Conservation (phyloP, 2,797 vertebrate genomes). For the Parauchenoglanis ngamensis region DNA sequence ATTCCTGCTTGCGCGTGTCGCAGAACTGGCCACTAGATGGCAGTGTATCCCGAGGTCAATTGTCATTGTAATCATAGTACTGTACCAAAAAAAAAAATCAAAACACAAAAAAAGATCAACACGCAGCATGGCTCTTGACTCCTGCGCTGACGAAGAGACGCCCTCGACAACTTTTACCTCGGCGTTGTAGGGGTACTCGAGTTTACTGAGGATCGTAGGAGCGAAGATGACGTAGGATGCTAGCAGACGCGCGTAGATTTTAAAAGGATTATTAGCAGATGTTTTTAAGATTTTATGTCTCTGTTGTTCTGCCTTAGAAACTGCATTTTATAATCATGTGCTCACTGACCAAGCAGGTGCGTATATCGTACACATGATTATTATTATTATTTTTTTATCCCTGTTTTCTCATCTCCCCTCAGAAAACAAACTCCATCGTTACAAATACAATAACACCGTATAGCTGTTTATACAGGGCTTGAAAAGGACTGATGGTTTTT, state of each 20-base stretch:
- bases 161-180: conserved; percentile 14
- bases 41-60: conserved; percentile 21
- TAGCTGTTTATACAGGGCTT: neutral
- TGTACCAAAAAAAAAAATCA: conserved; percentile 20
- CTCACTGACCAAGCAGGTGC: conserved; percentile 1
- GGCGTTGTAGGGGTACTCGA: neutral
- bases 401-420: too few relatives aligned
- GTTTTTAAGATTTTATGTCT: conserved; percentile 33
- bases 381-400: neutral
- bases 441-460: neutral
- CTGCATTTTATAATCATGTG: conserved; percentile 1
- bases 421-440: neutral
- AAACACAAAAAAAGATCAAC: neutral
- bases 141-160: conserved; percentile 7
- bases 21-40: conserved; percentile 33
- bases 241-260: conserved; percentile 33
- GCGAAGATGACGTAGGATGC: conserved; percentile 8
- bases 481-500: neutral
- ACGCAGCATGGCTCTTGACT: neutral
- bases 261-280: conserved; percentile 35
- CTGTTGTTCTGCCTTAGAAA: conserved; percentile 2
- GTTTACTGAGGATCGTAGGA: conserved; percentile 9
- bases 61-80: conserved; percentile 35
- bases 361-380: neutral
- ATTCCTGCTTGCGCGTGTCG: conserved; percentile 28